Evolutionary conservation across 2,888 invertebrate genomes (phyloP).

Genomic region (Cerceris ruficornis): DNA sequence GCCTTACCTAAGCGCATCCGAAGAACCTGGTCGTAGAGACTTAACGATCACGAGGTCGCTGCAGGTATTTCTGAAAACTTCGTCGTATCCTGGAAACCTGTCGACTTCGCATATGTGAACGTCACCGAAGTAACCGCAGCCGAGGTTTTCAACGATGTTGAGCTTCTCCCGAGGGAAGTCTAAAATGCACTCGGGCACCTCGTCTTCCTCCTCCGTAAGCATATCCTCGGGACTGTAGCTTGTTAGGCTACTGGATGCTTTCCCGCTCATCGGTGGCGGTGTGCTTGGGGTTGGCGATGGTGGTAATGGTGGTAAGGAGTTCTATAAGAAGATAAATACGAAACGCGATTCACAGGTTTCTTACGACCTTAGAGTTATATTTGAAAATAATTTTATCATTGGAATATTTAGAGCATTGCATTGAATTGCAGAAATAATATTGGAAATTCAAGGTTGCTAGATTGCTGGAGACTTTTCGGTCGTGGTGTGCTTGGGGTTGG

Average conservation of each 20-base stretch:
- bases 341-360: not conserved
- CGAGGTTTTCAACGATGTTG: conserved; percentile 89
- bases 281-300: conserved; percentile 80
- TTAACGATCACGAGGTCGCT: conserved; percentile 88
- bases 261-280: conserved; percentile 79
- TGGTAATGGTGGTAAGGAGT: conserved; percentile 80
- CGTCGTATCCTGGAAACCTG: conserved; percentile 79
- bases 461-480: too few relatives aligned
- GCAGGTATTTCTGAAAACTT: conserved; percentile 75
- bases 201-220: conserved; percentile 83
- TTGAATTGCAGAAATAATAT: too few relatives aligned
- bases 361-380: too few relatives aligned
- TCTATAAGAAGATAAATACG: conserved; percentile 63
- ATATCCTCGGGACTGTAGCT: conserved; percentile 82
- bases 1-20: conserved; percentile 82
- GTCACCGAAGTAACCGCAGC: conserved; percentile 90
- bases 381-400: too few relatives aligned
- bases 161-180: conserved; percentile 89
- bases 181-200: conserved; percentile 74
- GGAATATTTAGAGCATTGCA: too few relatives aligned
- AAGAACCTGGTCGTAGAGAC: conserved; percentile 85
- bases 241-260: conserved; percentile 80
- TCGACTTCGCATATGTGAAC: conserved; percentile 86
- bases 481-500: too few relatives aligned
- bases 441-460: too few relatives aligned